Percentiles rank a stretch among this genome's conserved stretches.
Conservation (phyloP, 2,797 vertebrate species). For the Megalops cyprinoides region DNA sequence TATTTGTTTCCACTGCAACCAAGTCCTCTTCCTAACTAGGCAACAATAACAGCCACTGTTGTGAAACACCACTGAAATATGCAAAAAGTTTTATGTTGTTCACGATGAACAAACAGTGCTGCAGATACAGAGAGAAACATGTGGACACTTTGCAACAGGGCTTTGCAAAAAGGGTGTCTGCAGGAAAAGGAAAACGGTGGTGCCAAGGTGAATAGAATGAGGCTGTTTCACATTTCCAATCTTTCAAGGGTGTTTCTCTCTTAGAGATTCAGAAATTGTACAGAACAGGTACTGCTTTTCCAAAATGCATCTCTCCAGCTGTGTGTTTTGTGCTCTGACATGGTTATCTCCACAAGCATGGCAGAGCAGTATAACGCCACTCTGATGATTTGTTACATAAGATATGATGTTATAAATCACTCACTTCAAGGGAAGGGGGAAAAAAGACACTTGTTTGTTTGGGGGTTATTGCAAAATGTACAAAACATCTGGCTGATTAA, state of each 20-base stretch:
- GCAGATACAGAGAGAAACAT: neutral
- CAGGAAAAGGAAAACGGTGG: neutral
- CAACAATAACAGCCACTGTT: neutral
- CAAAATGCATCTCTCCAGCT: neutral
- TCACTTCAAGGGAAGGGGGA: neutral
- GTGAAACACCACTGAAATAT: neutral
- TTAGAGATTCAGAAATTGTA: too few species aligned
- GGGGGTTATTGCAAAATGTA: conserved; percentile 4
- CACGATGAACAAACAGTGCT: neutral
- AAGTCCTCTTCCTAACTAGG: too few species aligned
- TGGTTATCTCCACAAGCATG: neutral
- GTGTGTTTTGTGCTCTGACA: neutral
- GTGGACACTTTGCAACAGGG: neutral
- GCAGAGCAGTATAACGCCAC: neutral
- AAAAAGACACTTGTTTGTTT: neutral
- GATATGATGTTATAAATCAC: neutral
- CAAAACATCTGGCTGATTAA: conserved; percentile 16
- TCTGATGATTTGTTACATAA: neutral
- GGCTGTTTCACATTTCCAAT: too few species aligned
- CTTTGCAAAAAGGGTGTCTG: too few species aligned
- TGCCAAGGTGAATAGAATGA: too few species aligned
- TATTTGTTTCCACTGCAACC: too few species aligned
- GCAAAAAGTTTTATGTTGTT: neutral
- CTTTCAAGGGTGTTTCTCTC: too few species aligned
- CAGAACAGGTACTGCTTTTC: too few species aligned